phyloP scores from a whole-genome alignment of 1,140 invertebrate genomes.

The Platyura marginata region DNA sequence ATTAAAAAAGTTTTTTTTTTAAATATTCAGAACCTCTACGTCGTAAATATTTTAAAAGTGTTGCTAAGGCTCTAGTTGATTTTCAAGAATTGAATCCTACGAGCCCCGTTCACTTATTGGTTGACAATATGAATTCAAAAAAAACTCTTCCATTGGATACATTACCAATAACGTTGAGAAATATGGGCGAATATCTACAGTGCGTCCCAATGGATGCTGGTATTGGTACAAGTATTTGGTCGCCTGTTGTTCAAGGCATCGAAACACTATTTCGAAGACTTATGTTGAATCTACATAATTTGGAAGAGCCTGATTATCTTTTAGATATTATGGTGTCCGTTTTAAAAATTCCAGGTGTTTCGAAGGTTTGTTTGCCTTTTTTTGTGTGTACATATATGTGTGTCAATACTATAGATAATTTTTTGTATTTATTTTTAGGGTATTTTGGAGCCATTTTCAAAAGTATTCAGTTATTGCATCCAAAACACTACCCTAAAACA shows the following conservation, averaged over 20 bases:
- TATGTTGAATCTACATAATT: constrained; percentile 48
- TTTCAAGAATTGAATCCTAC: constrained; percentile 93
- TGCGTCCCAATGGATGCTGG: constrained; percentile 73
- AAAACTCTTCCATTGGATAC: constrained; percentile 68
- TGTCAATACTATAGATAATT: too few species aligned
- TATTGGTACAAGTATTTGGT: constrained; percentile 52
- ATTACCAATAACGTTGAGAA: constrained; percentile 56
- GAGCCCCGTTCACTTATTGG: constrained; percentile 74
- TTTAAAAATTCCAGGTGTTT: constrained; percentile 65
- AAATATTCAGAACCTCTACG: constrained; percentile 17
- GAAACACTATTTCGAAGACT: constrained; percentile 73
- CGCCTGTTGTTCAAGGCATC: constrained; percentile 58
- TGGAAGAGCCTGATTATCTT: constrained; percentile 57
- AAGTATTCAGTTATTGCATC: constrained; percentile 77
- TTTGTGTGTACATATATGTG: too few species aligned
- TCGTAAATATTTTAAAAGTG: constrained; percentile 70
- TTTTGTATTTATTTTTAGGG: constrained; percentile 27
- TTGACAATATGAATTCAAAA: constrained; percentile 80
- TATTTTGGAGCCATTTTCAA: constrained; percentile 76
- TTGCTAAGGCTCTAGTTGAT: constrained; percentile 83
- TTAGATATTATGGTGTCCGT: constrained; percentile 72
- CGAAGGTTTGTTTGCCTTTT: constrained; percentile 10
- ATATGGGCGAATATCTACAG: constrained; percentile 85
- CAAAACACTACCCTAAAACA: constrained; percentile 78
- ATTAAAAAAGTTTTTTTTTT: too few species aligned